Evolutionary conservation across 2,888 invertebrate species (phyloP).

Genomic region (Cantharis flavilabris): DNA sequence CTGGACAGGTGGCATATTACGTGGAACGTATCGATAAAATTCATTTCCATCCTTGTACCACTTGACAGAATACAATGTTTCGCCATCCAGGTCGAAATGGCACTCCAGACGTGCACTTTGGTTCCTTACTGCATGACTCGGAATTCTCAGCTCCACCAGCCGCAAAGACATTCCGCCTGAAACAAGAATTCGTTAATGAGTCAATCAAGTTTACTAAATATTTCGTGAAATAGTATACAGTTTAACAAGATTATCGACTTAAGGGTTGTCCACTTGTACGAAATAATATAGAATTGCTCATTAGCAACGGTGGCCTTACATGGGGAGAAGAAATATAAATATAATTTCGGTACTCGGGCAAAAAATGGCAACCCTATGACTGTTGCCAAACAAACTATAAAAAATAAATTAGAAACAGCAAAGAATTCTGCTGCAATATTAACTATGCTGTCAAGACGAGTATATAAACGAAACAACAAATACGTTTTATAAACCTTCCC

Average conservation of each 20-base stretch:
- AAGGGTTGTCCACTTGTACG: not conserved
- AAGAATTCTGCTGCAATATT: not conserved
- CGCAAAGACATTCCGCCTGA: conserved; percentile 59
- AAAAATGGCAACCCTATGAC: not conserved
- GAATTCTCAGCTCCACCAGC: conserved; percentile 79
- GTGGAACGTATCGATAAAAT: conserved; percentile 85
- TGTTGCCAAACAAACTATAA: not conserved
- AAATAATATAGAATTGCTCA: no score
- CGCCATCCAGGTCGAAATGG: conserved; percentile 81
- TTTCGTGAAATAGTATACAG: not conserved
- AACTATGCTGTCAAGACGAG: not conserved
- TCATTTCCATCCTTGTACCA: conserved; percentile 92
- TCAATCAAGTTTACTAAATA: not conserved
- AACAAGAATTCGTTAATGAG: conserved; percentile 37
- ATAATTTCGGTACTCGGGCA: not conserved
- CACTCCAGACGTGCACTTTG: conserved; percentile 79
- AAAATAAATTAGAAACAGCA: not conserved
- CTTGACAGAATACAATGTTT: conserved; percentile 85
- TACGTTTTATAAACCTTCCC: not conserved
- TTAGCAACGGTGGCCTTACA: no score
- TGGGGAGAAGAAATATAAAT: not conserved
- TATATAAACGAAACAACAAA: conserved; percentile 1
- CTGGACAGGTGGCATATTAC: conserved; percentile 79
- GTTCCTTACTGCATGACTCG: conserved; percentile 79
- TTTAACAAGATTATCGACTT: not conserved